These are phyloP conservation scores for Mus musculus DNA, from an alignment of 2,113 vertebrate species.

Conservation along the genomic window GRCm39 chr13:98133001-98133500, in stretches of 20 bases:
- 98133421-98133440: conserved; percentile 83
- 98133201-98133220: neutral
- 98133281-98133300: neutral
- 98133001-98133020: neutral
- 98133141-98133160: neutral
- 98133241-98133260: accelerated
- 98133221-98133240: neutral
- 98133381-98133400: conserved; percentile 81
- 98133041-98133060: neutral
- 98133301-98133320: conserved; percentile 77
- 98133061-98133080: too few species aligned
- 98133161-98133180: neutral
- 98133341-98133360: conserved; percentile 88
- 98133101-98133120: too few species aligned
- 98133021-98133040: too few species aligned
- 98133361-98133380: conserved; percentile 85
- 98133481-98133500: neutral
- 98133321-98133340: conserved; percentile 93
- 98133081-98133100: neutral
- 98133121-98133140: neutral
- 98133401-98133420: conserved; percentile 82
- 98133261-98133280: neutral
- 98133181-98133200: neutral
- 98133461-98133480: neutral
- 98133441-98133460: conserved; percentile 84